A percentile compares a stretch with the other conserved stretches of the same genome.
Conservation (phyloP, 2,113 vertebrate genomes). For the Zootoca vivipara region DNA sequence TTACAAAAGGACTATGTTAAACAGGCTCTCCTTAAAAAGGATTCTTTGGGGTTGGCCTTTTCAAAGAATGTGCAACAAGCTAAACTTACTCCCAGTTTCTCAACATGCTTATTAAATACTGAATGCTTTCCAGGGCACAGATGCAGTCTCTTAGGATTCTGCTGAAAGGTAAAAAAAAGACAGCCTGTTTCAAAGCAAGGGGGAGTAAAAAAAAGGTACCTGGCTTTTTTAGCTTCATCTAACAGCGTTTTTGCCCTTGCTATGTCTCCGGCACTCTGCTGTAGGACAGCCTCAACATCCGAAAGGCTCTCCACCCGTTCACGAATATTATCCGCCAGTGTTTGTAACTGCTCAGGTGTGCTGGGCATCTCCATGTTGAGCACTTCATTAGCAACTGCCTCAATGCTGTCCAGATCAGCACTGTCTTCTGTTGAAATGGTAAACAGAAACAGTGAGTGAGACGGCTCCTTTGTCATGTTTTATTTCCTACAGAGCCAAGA, state of each 20-base stretch:
- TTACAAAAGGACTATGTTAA: not conserved
- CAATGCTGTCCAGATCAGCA: conserved; percentile 93
- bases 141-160: not conserved
- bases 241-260: conserved; percentile 87
- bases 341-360: conserved; percentile 90
- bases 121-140: not conserved
- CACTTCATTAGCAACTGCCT: conserved; percentile 92
- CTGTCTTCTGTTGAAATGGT: conserved; percentile 83
- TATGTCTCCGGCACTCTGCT: conserved; percentile 89
- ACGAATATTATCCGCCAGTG: conserved; percentile 90
- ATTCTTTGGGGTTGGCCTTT: not conserved
- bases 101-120: not conserved
- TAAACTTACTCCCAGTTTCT: not conserved
- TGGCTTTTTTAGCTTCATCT: conserved; percentile 87
- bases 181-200: not conserved
- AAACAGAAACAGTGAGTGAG: conserved; percentile 5
- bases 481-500: not conserved
- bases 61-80: not conserved
- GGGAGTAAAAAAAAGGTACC: conserved; percentile 69
- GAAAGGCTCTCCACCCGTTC: conserved; percentile 91
- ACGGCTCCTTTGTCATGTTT: not conserved
- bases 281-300: conserved; percentile 89
- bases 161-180: not conserved
- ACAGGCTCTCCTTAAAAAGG: not conserved
- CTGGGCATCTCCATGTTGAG: conserved; percentile 96